These are phyloP conservation scores for Aphidius colemani DNA, from an alignment of 2,888 invertebrate species.

Conservation along the genomic window DNA sequence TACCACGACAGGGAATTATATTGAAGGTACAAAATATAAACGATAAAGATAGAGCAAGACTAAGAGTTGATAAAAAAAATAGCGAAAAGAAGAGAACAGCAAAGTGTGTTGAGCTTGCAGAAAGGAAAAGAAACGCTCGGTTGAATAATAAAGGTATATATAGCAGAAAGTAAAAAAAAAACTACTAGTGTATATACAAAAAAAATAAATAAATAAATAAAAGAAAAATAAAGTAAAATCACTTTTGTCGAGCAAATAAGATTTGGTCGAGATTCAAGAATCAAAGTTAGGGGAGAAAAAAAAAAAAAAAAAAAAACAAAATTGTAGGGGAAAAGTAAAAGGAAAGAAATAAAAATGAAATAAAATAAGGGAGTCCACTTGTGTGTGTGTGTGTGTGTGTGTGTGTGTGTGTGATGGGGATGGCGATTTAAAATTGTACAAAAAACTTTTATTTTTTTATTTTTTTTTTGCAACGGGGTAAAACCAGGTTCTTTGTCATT, in stretches of 20 bases:
- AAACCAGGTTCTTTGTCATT: slow-evolving; percentile 17
- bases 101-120: not conserved
- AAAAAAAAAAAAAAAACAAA: not conserved
- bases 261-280: slow-evolving; percentile 29
- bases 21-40: slow-evolving; percentile 11
- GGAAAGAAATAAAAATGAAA: too few relatives aligned
- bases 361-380: too few relatives aligned
- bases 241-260: slow-evolving; percentile 41
- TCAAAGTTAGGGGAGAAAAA: not conserved
- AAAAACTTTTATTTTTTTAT: too few relatives aligned
- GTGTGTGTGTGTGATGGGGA: too few relatives aligned
- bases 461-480: too few relatives aligned
- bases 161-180: slow-evolving; percentile 7
- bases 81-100: slow-evolving; percentile 1
- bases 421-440: slow-evolving; percentile 19
- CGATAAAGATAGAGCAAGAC: not conserved
- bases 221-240: slow-evolving; percentile 34
- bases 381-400: too few relatives aligned
- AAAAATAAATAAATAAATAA: slow-evolving; percentile 12
- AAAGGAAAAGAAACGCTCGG: not conserved
- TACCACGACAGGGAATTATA: slow-evolving; percentile 17
- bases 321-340: too few relatives aligned
- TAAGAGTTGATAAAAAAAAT: not conserved
- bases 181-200: slow-evolving; percentile 1
- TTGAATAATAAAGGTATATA: not conserved